These are phyloP conservation scores for Okamejei kenojei DNA, from an alignment of 2,797 vertebrate species.

Conservation along the genomic window DNA sequence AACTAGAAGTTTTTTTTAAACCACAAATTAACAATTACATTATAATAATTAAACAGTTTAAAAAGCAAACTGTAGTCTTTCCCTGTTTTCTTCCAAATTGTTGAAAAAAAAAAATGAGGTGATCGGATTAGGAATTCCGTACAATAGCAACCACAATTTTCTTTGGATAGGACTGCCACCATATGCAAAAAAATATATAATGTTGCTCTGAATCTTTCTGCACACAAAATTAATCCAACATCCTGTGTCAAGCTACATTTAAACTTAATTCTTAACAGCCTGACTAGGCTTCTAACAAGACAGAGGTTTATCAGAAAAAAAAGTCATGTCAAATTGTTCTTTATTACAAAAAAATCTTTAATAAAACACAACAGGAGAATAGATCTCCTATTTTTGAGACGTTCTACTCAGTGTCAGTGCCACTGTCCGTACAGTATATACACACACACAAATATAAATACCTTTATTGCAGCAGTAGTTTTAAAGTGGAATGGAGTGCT, in stretches of 20 bases:
- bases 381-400: slow-evolving; percentile 9
- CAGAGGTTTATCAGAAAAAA: slow-evolving; percentile 8
- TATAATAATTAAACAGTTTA: background rate
- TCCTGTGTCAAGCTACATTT: background rate
- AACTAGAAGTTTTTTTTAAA: background rate
- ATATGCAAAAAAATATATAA: slow-evolving; percentile 2
- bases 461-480: slow-evolving; percentile 27
- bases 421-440: slow-evolving; percentile 28
- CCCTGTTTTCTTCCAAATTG: background rate
- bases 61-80: background rate
- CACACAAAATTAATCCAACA: background rate
- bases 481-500: slow-evolving; percentile 20
- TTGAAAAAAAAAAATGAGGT: no score
- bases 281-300: background rate
- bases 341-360: background rate
- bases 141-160: background rate
- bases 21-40: background rate
- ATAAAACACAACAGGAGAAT: background rate
- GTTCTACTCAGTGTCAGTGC: background rate
- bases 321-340: background rate
- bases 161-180: background rate
- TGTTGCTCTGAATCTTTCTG: background rate
- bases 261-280: background rate
- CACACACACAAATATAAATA: slow-evolving; percentile 1
- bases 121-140: background rate